Conservation (phyloP, 2,797 vertebrate genomes). For the Amazona finschi region DNA sequence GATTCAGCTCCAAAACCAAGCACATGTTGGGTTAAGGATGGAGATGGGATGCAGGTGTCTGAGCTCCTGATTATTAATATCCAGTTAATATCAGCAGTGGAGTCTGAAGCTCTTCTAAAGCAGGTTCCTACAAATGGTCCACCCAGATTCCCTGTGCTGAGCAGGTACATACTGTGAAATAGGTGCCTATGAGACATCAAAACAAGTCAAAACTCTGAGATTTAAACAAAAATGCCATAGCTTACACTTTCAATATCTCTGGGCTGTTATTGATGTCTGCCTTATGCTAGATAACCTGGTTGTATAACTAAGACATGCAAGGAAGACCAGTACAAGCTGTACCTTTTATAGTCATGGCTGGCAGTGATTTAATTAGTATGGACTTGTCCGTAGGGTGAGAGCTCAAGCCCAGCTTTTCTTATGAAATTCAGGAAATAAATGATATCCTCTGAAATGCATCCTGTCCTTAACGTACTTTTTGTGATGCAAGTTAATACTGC, state of each 20-base stretch:
- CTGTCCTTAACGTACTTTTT: not conserved
- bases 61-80: not conserved
- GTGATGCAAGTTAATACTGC: not conserved
- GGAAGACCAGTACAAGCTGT: not conserved
- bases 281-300: not conserved
- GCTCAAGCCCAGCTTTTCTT: not conserved
- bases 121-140: not conserved
- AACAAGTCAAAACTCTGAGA: not conserved
- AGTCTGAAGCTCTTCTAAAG: not conserved
- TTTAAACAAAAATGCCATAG: not conserved
- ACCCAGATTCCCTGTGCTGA: fast-evolving
- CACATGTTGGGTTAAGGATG: not conserved
- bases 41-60: not conserved
- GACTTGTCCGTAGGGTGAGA: not conserved
- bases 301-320: not conserved
- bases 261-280: not conserved
- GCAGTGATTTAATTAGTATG: constrained; percentile 20
- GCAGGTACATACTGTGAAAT: not conserved
- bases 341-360: not conserved
- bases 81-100: not conserved
- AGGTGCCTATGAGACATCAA: not conserved
- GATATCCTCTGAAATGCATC: not conserved
- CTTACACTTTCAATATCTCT: not conserved
- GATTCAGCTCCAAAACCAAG: not conserved
- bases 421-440: constrained; percentile 30